Conservation (phyloP, 2,797 vertebrate species). For the Sebastes steindachneri region DNA sequence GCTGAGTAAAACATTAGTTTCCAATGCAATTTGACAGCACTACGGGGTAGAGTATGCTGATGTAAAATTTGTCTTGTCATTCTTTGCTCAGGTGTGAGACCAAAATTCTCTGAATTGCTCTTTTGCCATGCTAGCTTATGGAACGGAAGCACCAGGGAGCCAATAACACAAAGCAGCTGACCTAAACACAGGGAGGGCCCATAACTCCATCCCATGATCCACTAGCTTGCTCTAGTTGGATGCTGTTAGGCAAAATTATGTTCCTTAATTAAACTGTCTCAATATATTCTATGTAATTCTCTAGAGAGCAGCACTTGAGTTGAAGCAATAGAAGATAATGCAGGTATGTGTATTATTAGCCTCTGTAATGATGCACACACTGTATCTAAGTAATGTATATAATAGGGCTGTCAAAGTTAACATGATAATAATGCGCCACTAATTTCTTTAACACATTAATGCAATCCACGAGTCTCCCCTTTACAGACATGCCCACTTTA, state of each 20-base stretch:
- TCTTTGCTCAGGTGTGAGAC: conserved; percentile 14
- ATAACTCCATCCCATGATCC: conserved; percentile 47
- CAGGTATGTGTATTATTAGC: background rate
- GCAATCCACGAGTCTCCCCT: no score
- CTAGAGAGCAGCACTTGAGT: background rate
- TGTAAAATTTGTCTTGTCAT: background rate
- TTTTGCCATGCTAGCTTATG: conserved; percentile 37
- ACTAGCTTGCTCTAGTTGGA: background rate
- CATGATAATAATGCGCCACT: no score
- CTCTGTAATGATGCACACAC: background rate
- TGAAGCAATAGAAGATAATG: background rate
- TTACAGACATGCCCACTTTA: no score
- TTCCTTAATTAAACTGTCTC: conserved; percentile 43
- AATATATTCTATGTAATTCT: conserved; percentile 10
- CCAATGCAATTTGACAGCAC: background rate
- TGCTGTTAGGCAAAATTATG: conserved; percentile 14
- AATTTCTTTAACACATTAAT: no score
- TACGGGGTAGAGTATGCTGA: background rate
- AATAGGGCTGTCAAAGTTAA: no score
- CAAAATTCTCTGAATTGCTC: conserved; percentile 24
- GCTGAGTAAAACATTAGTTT: conserved; percentile 4
- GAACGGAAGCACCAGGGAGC: conserved; percentile 29
- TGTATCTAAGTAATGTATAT: background rate
- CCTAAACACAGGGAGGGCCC: conserved; percentile 56
- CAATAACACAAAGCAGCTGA: conserved; percentile 58